Conservation (phyloP, 2,797 vertebrate genomes). For the Rousettus madagascariensis region DNA sequence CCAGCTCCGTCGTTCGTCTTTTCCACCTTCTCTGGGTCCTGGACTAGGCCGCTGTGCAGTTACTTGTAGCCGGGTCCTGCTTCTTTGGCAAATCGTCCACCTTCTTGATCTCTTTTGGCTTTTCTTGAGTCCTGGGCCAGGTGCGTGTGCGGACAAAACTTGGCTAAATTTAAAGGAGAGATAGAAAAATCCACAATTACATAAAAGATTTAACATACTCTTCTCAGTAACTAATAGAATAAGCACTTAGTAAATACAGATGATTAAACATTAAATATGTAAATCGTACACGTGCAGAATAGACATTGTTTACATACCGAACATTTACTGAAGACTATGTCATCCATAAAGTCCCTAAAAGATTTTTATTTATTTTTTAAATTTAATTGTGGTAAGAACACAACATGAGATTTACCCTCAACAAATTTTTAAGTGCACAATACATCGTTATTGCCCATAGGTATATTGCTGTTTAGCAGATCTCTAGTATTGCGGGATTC, state of each 20-base stretch:
- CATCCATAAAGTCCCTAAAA: not conserved
- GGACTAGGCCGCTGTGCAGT: not conserved
- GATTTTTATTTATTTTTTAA: not conserved
- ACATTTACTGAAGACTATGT: not conserved
- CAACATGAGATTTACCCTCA: not conserved
- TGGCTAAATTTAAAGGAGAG: not conserved
- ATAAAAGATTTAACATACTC: not conserved
- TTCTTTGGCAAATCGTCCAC: not conserved
- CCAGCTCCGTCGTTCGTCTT: too few species aligned
- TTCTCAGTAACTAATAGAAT: not conserved
- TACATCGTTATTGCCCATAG: not conserved
- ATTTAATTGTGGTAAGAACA: not conserved
- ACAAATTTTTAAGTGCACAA: not conserved
- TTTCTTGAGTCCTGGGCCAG: not conserved
- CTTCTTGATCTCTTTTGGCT: not conserved
- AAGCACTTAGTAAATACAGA: not conserved
- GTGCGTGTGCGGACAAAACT: not conserved
- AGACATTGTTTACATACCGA: not conserved
- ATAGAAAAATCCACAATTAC: not conserved
- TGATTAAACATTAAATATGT: not conserved
- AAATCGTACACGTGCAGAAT: not conserved
- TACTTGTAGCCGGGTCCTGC: accelerated
- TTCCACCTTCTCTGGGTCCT: not conserved
- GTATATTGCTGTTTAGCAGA: not conserved
- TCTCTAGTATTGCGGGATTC: not conserved